Evolutionary conservation across 2,797 vertebrate species (phyloP), one percentile per base, ranked within the genome.

Genomic region (Menidia menidia): DNA sequence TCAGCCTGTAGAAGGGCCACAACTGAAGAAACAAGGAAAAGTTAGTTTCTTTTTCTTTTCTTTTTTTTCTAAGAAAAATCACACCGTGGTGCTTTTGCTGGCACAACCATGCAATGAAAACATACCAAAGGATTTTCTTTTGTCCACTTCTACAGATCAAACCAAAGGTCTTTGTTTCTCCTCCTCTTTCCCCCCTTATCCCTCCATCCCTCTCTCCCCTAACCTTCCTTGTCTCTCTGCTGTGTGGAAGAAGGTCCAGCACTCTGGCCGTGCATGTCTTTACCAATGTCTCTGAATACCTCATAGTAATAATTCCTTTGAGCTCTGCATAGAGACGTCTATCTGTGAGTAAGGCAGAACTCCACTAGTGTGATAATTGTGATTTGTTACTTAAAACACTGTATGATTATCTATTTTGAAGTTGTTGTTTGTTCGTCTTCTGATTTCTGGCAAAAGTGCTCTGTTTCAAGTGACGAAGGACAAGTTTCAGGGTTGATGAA

Each of bases 1-100:
- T 99, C 98, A 99, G 98, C 97, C 97, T 98, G 93, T 96, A 94
- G 94, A 97, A 97, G 95, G 97, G 97, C 96, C 96, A 96, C 95
- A 93, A 95, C 96, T 93, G 92, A 95, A 95, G 95, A 95, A 95
- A 95, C 95, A 97, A 95, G 89, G 91, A 96, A 94, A 95, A 94
- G 93, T 90, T 95, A 65, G 73, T 83, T 82, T 90, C 95, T 73
- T 62, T 55, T 25, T 18, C 52, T 42, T 71, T 43, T 3, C 13
- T 55, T 53, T 10, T 35, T 39, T 44, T 60, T 52, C 43, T 6
- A 32, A 53, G 51, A 58, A 4, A 35, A 80, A 89, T 89, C 96
- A 93, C 96, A 97, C 96, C 95, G 94, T 96, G 97, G 96, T 98
- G 97, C 97, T 99, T 98, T 97, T 91, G 95, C 96, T 94, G 90